phyloP scores from a whole-genome alignment of 2,888 invertebrate species.

The Dryococelus australis region DNA sequence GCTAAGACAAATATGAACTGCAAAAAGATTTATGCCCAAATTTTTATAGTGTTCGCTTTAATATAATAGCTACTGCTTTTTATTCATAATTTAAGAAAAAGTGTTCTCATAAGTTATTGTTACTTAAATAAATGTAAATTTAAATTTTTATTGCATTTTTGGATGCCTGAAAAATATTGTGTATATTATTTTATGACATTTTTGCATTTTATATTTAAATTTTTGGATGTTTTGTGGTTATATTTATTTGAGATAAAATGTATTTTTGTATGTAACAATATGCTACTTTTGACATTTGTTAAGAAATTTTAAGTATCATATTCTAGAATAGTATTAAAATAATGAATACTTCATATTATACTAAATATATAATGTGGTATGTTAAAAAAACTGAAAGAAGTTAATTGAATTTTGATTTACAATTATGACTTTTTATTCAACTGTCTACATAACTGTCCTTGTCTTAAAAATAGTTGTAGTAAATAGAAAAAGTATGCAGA shows the following conservation, averaged over 20 bases:
- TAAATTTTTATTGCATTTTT: neutral
- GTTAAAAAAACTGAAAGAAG: no score
- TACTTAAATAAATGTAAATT: neutral
- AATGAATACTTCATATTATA: no score
- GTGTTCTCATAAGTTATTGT: no score
- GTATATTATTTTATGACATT: neutral
- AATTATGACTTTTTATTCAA: no score
- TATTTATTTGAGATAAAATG: slow-evolving; percentile 13
- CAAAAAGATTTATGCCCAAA: neutral
- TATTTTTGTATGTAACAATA: neutral
- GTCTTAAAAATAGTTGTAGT: no score
- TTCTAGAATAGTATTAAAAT: no score
- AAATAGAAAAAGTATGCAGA: no score
- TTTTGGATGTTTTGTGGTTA: neutral
- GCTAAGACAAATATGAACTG: neutral
- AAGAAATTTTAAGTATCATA: neutral
- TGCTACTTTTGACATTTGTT: neutral
- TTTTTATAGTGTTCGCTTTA: neutral
- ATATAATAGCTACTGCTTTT: no score
- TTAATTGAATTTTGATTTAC: no score
- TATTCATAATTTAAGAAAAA: neutral
- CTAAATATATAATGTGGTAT: no score
- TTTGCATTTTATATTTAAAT: neutral
- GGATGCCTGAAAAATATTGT: neutral
- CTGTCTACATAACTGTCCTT: no score